These are phyloP conservation scores for Drosophila tropicalis DNA, from an alignment of 1,140 invertebrate species.

Conservation along the genomic window DNA sequence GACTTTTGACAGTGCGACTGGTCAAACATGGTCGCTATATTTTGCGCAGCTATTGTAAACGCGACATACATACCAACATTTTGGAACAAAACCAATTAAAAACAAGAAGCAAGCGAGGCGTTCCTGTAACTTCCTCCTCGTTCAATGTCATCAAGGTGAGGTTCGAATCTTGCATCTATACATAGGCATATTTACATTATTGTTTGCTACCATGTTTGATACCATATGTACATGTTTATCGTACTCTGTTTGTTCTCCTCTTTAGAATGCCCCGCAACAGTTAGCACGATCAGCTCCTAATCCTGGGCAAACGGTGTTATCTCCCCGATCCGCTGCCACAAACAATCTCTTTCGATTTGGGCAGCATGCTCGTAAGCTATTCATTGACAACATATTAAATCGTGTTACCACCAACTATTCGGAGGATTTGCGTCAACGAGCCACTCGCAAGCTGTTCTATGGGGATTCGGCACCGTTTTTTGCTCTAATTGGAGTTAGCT, in stretches of 20 bases:
- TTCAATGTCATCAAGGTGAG: slow-evolving; percentile 68
- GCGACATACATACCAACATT: slow-evolving; percentile 85
- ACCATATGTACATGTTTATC: too few species aligned
- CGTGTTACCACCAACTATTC: slow-evolving; percentile 88
- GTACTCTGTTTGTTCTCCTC: background rate
- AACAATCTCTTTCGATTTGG: slow-evolving; percentile 85
- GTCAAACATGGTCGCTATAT: slow-evolving; percentile 86
- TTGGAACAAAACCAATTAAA: slow-evolving; percentile 84
- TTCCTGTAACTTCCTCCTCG: slow-evolving; percentile 59
- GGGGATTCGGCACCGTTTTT: slow-evolving; percentile 90
- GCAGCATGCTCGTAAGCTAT: slow-evolving; percentile 86
- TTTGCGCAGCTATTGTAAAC: slow-evolving; percentile 83
- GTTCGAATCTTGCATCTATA: background rate
- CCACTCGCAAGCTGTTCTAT: slow-evolving; percentile 86
- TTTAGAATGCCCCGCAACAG: slow-evolving; percentile 42
- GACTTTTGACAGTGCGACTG: slow-evolving; percentile 84
- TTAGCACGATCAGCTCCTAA: slow-evolving; percentile 27
- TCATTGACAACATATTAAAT: slow-evolving; percentile 88
- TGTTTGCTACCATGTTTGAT: too few species aligned
- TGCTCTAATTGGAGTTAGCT: slow-evolving; percentile 89
- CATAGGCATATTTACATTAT: background rate
- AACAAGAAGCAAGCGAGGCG: slow-evolving; percentile 67
- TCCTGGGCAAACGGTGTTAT: slow-evolving; percentile 26
- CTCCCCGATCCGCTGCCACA: slow-evolving; percentile 17
- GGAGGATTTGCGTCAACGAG: slow-evolving; percentile 86